These are phyloP conservation scores for Serranus cabrilla DNA, from an alignment of 2,797 vertebrate species.

Conservation along the genomic window DNA sequence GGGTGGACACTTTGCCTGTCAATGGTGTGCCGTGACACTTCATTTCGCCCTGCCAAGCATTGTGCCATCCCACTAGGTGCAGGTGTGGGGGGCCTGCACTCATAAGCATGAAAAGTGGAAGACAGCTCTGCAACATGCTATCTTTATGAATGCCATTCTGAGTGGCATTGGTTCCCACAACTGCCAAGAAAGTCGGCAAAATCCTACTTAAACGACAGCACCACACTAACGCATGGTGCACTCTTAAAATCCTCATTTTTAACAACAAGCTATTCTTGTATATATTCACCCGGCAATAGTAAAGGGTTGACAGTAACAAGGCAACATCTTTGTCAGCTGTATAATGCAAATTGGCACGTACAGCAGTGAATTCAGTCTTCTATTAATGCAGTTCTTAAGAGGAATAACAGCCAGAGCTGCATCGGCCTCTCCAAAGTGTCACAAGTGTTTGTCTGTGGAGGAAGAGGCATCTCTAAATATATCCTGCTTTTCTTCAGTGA, in stretches of 20 bases:
- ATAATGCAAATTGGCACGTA: conserved; percentile 25
- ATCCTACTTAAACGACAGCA: not conserved
- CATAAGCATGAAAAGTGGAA: conserved; percentile 3
- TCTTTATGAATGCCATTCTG: conserved; percentile 7
- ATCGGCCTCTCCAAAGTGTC: conserved; percentile 41
- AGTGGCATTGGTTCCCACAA: conserved; percentile 4
- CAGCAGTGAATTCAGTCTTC: conserved; percentile 34
- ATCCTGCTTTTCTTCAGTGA: conserved; percentile 58
- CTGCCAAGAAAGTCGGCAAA: not conserved
- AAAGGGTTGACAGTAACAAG: conserved; percentile 1
- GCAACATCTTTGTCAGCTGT: conserved; percentile 14
- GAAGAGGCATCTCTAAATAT: conserved; percentile 71
- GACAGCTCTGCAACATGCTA: conserved; percentile 3
- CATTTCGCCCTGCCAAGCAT: conserved; percentile 22
- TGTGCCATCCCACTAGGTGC: conserved; percentile 7
- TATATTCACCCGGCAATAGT: not conserved
- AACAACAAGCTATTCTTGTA: not conserved
- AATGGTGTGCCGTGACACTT: conserved; percentile 42
- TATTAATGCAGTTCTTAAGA: conserved; percentile 45
- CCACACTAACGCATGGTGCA: not conserved
- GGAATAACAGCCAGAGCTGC: conserved; percentile 32
- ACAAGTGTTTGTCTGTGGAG: conserved; percentile 61
- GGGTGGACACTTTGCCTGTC: conserved; percentile 50
- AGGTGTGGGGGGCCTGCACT: not conserved
- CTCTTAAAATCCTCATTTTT: not conserved